phyloP scores from a whole-genome alignment of 1,140 invertebrate genomes.

The Whitmania pigra region DNA sequence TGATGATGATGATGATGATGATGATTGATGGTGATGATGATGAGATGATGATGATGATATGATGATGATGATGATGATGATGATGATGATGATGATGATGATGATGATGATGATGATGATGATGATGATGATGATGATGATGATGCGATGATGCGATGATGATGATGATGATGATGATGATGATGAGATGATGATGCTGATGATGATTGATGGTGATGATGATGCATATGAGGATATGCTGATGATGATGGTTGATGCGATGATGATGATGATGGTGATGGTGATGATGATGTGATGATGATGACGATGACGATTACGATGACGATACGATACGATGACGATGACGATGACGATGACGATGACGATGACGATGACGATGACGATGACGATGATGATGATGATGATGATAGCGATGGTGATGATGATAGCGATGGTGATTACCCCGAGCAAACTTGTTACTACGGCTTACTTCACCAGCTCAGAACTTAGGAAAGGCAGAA shows the following conservation, averaged over 20 bases:
- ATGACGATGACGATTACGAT: too few species aligned
- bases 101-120: slow-evolving; percentile 9
- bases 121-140: slow-evolving; percentile 2
- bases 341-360: slow-evolving; percentile 1
- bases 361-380: slow-evolving; percentile 1
- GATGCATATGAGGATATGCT: too few species aligned
- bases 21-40: slow-evolving; percentile 3
- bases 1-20: slow-evolving; percentile 10
- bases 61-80: slow-evolving; percentile 12
- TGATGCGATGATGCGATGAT: too few species aligned
- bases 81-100: slow-evolving; percentile 4
- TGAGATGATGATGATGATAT: too few species aligned
- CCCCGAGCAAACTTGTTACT: neutral
- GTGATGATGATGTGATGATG: slow-evolving; percentile 1
- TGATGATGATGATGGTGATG: slow-evolving; percentile 8
- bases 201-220: slow-evolving; percentile 11
- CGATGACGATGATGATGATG: slow-evolving; percentile 7
- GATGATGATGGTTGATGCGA: too few species aligned
- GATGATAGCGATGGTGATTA: neutral
- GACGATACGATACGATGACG: too few species aligned
- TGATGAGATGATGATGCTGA: neutral
- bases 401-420: neutral
- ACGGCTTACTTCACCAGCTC: neutral
- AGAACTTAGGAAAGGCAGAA: neutral
- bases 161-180: slow-evolving; percentile 10